Conservation (phyloP, 2,797 vertebrate species). For the Martes flavigula region DNA sequence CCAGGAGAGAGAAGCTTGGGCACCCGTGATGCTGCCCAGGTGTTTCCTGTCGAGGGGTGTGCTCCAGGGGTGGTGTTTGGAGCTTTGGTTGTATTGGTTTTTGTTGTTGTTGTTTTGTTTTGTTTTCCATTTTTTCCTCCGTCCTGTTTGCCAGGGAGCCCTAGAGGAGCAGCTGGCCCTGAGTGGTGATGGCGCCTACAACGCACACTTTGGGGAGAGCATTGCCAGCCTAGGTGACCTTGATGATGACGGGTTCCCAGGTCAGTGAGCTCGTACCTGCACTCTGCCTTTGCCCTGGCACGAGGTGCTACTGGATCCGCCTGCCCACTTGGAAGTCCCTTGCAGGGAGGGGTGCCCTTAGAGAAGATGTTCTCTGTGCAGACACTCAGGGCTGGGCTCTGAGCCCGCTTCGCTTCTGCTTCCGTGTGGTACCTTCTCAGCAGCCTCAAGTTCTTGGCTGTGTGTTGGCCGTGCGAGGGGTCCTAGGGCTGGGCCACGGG, state of each 20-base stretch:
- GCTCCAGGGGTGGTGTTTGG: background rate
- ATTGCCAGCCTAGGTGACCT: conserved; percentile 93
- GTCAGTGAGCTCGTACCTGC: conserved; percentile 81
- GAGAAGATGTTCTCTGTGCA: background rate
- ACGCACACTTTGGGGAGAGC: conserved; percentile 97
- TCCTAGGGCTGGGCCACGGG: background rate
- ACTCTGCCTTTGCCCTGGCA: accelerated
- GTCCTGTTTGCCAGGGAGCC: conserved; percentile 89
- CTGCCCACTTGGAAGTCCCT: accelerated
- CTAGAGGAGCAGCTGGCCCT: conserved; percentile 92
- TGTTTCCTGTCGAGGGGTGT: conserved; percentile 61
- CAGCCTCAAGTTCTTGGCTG: background rate
- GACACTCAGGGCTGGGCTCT: background rate
- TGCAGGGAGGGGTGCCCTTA: background rate
- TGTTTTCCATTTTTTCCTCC: conserved; percentile 48
- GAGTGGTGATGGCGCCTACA: conserved; percentile 91
- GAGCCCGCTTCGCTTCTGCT: background rate
- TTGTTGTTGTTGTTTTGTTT: background rate
- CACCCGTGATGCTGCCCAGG: conserved; percentile 40
- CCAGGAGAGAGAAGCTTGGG: background rate
- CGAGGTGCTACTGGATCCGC: accelerated
- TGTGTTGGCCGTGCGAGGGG: no score
- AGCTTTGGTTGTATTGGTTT: background rate
- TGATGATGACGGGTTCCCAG: conserved; percentile 96
- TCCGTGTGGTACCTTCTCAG: accelerated